phyloP scores from a whole-genome alignment of 2,888 invertebrate genomes.

The Parthenolecanium corni region DNA sequence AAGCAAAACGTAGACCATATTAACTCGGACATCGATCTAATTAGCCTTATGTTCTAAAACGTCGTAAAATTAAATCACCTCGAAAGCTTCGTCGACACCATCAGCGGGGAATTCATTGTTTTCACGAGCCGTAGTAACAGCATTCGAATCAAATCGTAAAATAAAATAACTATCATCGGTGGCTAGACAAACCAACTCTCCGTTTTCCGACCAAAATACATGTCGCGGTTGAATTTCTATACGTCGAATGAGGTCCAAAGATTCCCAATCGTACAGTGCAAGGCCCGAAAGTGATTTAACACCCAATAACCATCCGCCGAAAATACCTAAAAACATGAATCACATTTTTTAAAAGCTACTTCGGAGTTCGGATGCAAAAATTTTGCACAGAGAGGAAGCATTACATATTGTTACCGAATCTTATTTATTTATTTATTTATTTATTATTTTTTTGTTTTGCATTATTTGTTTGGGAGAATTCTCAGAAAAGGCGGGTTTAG shows the following conservation, averaged over 20 bases:
- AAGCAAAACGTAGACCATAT: too few relatives aligned
- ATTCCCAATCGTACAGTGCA: slow-evolving; percentile 97
- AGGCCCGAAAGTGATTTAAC: slow-evolving; percentile 85
- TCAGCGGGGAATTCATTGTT: slow-evolving; percentile 49
- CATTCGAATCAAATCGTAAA: slow-evolving; percentile 72
- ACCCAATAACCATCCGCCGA: slow-evolving; percentile 80
- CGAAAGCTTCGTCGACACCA: slow-evolving; percentile 91
- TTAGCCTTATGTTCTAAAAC: too few relatives aligned
- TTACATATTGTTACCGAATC: too few relatives aligned
- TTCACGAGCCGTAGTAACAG: slow-evolving; percentile 64
- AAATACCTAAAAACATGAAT: slow-evolving; percentile 54
- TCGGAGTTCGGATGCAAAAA: too few relatives aligned
- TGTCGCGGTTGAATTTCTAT: slow-evolving; percentile 92
- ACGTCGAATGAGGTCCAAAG: slow-evolving; percentile 75
- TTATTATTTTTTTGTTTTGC: too few relatives aligned
- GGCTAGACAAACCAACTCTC: slow-evolving; percentile 82
- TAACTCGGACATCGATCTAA: too few relatives aligned
- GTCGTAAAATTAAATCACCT: too few relatives aligned
- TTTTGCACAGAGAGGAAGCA: too few relatives aligned
- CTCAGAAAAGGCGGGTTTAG: too few relatives aligned
- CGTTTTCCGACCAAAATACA: slow-evolving; percentile 95
- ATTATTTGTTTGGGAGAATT: too few relatives aligned
- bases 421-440: too few relatives aligned
- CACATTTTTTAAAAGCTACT: too few relatives aligned
- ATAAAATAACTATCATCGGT: slow-evolving; percentile 94